These are phyloP conservation scores for Ornithoptera alexandrae DNA, from an alignment of 2,888 invertebrate genomes.

Conservation along the genomic window DNA sequence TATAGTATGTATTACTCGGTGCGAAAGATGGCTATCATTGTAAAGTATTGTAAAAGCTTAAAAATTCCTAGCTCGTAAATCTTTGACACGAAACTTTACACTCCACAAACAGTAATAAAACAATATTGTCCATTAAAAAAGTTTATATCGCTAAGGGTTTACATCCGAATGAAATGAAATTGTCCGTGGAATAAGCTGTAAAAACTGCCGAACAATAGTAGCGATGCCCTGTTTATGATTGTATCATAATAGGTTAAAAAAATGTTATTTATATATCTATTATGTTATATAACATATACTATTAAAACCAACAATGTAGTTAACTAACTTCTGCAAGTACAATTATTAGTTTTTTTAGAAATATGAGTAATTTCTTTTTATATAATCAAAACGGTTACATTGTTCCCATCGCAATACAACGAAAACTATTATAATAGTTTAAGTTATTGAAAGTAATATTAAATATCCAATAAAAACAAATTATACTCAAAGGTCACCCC, in stretches of 20 bases:
- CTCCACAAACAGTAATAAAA: constrained; percentile 18
- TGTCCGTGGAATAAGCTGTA: neutral
- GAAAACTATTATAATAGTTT: too few relatives aligned
- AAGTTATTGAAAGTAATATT: too few relatives aligned
- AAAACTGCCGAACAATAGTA: constrained; percentile 1
- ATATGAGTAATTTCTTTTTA: too few relatives aligned
- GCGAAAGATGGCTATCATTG: too few relatives aligned
- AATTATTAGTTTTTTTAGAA: too few relatives aligned
- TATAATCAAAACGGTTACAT: too few relatives aligned
- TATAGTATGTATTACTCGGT: too few relatives aligned
- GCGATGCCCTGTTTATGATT: neutral
- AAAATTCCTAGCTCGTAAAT: constrained; percentile 6
- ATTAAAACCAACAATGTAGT: neutral
- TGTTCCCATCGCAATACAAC: too few relatives aligned
- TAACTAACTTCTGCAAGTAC: neutral
- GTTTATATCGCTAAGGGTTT: constrained; percentile 14
- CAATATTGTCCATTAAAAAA: constrained; percentile 18
- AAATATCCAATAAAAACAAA: too few relatives aligned
- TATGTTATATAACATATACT: neutral
- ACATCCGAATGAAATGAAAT: constrained; percentile 17
- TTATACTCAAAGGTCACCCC: too few relatives aligned
- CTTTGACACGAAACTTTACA: constrained; percentile 5
- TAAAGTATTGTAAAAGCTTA: neutral
- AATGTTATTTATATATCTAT: neutral
- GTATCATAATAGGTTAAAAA: neutral